These are phyloP conservation scores for rat (Rattus norvegicus) DNA, from an alignment of 2,113 vertebrate genomes.

Conservation along the genomic window GRCr8 NC_086039.1:12218501-12219000, in stretches of 20 bases:
- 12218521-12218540: neutral
- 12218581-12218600: neutral
- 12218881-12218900: neutral
- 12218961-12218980: neutral
- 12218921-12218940: neutral
- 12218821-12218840: neutral
- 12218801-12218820: neutral
- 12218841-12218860: neutral
- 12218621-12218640: neutral
- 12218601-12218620: neutral
- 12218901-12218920: constrained; percentile 13
- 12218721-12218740: neutral
- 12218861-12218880: neutral
- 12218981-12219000: neutral
- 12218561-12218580: neutral
- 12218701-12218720: neutral
- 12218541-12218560: neutral
- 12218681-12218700: neutral
- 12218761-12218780: neutral
- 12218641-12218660: neutral
- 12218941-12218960: neutral
- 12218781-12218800: neutral
- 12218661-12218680: neutral
- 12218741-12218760: neutral
- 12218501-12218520: neutral